A percentile compares a stretch with the other conserved stretches of the same genome.
phyloP scores from a whole-genome alignment of 92 coral and sea anemone species.

The Nematostella vectensis region DNA sequence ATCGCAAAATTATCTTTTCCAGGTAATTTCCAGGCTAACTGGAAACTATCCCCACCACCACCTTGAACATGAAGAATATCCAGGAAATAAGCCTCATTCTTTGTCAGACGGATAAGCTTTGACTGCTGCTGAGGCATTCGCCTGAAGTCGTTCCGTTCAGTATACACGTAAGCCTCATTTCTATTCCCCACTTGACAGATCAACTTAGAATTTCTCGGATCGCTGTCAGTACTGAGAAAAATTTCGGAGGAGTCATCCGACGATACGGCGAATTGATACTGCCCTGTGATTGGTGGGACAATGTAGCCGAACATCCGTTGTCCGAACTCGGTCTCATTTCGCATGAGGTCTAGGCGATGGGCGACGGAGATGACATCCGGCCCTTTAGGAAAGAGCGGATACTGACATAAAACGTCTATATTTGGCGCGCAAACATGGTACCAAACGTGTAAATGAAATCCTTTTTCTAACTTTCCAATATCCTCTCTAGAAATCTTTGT shows the following conservation, averaged over 20 bases:
- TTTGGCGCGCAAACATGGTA: conserved; percentile 4
- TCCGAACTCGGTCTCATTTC: neutral
- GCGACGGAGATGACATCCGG: conserved; percentile 18
- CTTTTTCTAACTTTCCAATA: too few relatives aligned
- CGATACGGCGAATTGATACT: conserved; percentile 22
- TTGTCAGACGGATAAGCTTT: conserved; percentile 5
- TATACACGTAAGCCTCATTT: neutral
- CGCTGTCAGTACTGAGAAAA: conserved; percentile 16
- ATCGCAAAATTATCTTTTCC: conserved; percentile 6
- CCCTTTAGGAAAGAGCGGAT: conserved; percentile 50
- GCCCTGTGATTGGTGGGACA: conserved; percentile 32
- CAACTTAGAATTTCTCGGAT: neutral
- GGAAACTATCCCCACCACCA: conserved; percentile 4
- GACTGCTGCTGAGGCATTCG: conserved; percentile 11
- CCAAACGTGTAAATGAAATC: conserved; percentile 33
- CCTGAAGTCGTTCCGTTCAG: conserved; percentile 1
- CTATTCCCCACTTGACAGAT: conserved; percentile 11
- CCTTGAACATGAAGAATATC: conserved; percentile 23
- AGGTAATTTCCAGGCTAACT: conserved; percentile 40
- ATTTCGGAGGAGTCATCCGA: conserved; percentile 26
- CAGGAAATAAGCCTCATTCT: conserved; percentile 20
- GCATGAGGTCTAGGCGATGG: neutral
- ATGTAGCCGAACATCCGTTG: conserved; percentile 35
- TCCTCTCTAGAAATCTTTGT: too few relatives aligned
- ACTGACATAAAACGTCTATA: conserved; percentile 28